These are phyloP conservation scores for Scarus forsteni DNA, from an alignment of 2,797 vertebrate species.

Conservation along the genomic window DNA sequence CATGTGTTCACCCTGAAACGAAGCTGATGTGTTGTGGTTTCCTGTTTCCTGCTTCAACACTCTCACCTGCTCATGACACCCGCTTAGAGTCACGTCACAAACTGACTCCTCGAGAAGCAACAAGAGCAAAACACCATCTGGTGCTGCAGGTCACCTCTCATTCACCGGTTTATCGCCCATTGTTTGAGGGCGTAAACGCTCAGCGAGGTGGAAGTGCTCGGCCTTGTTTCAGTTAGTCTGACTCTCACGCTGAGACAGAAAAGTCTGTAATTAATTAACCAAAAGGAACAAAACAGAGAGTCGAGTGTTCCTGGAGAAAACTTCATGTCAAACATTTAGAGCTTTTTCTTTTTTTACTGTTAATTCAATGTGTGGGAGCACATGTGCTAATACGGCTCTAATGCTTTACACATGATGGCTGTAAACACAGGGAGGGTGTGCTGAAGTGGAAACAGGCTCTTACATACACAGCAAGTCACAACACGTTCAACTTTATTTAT, in stretches of 20 bases:
- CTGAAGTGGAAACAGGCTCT: conserved; percentile 18
- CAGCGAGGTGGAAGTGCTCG: conserved; percentile 41
- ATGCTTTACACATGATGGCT: conserved; percentile 50
- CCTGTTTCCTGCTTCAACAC: conserved; percentile 60
- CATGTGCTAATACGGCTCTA: conserved; percentile 45
- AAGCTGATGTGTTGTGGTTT: conserved; percentile 39
- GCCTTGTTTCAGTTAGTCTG: conserved; percentile 12
- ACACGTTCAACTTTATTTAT: conserved; percentile 4
- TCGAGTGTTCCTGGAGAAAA: conserved; percentile 39
- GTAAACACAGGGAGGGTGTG: conserved; percentile 32
- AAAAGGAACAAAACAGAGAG: conserved; percentile 41
- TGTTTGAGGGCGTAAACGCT: conserved; percentile 9
- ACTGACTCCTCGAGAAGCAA: neutral
- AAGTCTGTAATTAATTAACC: conserved; percentile 63
- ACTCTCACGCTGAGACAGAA: conserved; percentile 24
- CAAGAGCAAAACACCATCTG: neutral
- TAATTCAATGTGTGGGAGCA: conserved; percentile 35
- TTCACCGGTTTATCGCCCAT: neutral
- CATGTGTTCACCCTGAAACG: conserved; percentile 2
- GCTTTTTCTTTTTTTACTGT: conserved; percentile 1
- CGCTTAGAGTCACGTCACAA: conserved; percentile 1
- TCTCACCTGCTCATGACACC: conserved; percentile 24
- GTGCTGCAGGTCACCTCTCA: conserved; percentile 5
- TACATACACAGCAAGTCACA: conserved; percentile 1
- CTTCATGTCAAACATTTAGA: conserved; percentile 24